Evolutionary conservation across 2,888 invertebrate species (phyloP), one percentile per base, ranked within the genome.

Genomic region (Synanthedon vespiformis): DNA sequence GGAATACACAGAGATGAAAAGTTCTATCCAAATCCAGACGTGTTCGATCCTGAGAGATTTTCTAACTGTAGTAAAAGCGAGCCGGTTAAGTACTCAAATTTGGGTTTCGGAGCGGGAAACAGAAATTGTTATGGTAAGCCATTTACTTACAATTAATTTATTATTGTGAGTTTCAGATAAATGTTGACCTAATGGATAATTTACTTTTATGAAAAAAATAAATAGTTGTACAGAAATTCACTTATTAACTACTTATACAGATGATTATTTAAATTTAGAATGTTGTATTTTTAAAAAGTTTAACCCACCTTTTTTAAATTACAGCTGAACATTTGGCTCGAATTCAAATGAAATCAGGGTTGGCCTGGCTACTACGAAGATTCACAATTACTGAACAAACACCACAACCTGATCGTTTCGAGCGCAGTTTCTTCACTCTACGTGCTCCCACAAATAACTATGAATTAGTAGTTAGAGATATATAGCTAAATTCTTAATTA

Each of bases 21-120:
- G 13, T 70, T 76, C 53, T 85, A 62, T 53, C 74, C 77, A 0
- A 64, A 86, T 44, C 80, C 88, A 11, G 70, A 79, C 11, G 50
- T 59, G 47, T 88, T 84, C 61, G 77, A 88, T 58, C 88, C 88
- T 2, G 83, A 87, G 41, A 72, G 89, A 57, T 89, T 89, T 69
- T 62, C 69, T 44, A 14, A 44, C 14, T 13, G 8, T 44, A 73
- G 72, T 52, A 40, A 55, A 40, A 51, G 56, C 2, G 63, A 69
- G 16, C 61, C 68, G 41, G 58, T 67, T 1, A 80, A 78, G 47
- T 85, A 67, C 58, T 72, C 72, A 16, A 88, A 74, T 61, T 59
- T 88, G 55, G 84, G 88, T 6, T 89, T 89, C 65, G 88, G 88
- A 11, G 87, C 82, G 61, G 89, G 89, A 48, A 84, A 86, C 49